Evolutionary conservation across 1,140 invertebrate species (phyloP), one percentile per base, ranked within the genome.

Genomic region (Scylla paramamosain): DNA sequence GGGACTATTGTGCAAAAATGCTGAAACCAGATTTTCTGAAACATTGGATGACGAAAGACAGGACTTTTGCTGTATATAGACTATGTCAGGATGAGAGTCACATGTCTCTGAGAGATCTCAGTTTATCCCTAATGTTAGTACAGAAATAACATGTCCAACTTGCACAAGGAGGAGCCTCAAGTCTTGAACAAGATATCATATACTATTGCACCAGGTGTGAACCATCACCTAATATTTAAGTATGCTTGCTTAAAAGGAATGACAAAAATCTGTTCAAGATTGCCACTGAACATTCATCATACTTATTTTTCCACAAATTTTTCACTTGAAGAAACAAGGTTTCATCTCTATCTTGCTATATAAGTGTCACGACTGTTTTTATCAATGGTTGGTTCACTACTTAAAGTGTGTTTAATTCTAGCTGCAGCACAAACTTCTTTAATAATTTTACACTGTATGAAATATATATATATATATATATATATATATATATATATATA

Each of bases 401-500:
- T 16, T 88, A 31, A 16, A 29, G n/a, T 14, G 16, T 16, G 86
- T 20, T 29, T 39, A 32, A 88, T 16, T 29, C 16, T 28, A 14
- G 16, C 86, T 88, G 86, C 16, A 14, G n/a, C 86, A 20, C 16
- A 20, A n/a, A 20, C 16, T 29, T 39, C n/a, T 20, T 16, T 88
- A 29, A 29, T 88, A 10, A 88, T 28, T 39, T 28, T 29, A 88
- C n/a, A n/a, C n/a, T n/a, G 16, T 39, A 39, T 29, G n/a, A 88
- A 2, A 88, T 88, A 88, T 88, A 31, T 39, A 88, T 88, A 88
- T 88, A 88, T 39, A 88, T 88, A 88, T 88, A 88, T 88, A 88
- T 88, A 88, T 88, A 88, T 39, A 88, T 88, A 88, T 88, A 88
- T 88, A 88, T 88, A 88, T 39, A 88, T 39, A 88, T 88, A 88